These are phyloP conservation scores for Progne subis DNA, from an alignment of 2,113 vertebrate species.

Conservation along the genomic window DNA sequence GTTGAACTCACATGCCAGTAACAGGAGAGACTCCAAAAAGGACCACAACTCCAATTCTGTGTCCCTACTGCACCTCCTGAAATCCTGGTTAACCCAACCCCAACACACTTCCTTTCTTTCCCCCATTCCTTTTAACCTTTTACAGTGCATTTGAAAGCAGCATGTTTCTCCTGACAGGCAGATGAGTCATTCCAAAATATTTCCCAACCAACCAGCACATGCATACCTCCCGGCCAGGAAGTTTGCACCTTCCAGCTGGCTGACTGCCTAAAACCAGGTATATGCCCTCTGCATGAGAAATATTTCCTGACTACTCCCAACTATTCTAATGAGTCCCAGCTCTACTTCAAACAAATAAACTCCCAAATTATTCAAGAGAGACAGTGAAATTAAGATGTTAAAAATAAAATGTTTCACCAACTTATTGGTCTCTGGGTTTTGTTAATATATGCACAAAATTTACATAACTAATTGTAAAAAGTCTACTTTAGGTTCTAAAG, in stretches of 20 bases:
- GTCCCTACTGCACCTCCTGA: neutral
- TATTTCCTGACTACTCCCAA: neutral
- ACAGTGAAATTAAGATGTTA: neutral
- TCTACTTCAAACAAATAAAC: neutral
- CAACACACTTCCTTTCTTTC: neutral
- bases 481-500: neutral
- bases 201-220: neutral
- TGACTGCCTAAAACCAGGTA: neutral
- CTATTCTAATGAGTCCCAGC: neutral
- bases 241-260: slow-evolving; percentile 46
- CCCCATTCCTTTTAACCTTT: neutral
- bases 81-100: fast-evolving
- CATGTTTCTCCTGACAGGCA: neutral
- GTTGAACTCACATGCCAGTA: neutral
- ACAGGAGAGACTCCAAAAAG: neutral
- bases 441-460: neutral
- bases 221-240: slow-evolving; percentile 55
- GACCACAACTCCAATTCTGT: neutral
- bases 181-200: neutral
- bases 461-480: neutral
- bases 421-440: neutral
- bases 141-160: neutral
- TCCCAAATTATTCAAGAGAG: neutral
- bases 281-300: slow-evolving; percentile 23
- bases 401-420: neutral